Base-by-base conservation (phyloP, 2,888 invertebrate genomes). In the Scaptomyza cyrtandrae region DNA sequence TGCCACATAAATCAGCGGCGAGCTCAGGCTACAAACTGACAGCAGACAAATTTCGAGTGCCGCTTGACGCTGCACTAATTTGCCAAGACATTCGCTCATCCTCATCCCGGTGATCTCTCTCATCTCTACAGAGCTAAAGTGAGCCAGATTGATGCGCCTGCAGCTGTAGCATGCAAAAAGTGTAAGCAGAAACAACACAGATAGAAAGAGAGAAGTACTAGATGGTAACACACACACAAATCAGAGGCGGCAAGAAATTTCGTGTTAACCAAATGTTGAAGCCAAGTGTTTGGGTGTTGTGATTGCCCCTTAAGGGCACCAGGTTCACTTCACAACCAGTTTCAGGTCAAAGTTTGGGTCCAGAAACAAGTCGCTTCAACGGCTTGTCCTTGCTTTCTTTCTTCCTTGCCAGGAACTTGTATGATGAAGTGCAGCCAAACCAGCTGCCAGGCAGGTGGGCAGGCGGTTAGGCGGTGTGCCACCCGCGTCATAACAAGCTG, bases 1-100 rank as follows among this genome's bases (percentile, higher is more conserved):
- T 88, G 88, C 73, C 58, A 79, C 89, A 84, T 84, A 84, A 84
- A 84, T 84, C 83, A 84, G 82, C 59, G 79, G 66, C 45, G 71
- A 77, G 86, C 83, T 71, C 82, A 45, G 86, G 72, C 86, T 67
- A 78, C 86, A 89, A 83, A 75, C 83, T 84, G 83, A 84, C 83
- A 84, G 89, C 83, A 88, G 89, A 84, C 83, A 84, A 84, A 84
- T 84, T 84, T 88, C 61, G 70, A 64, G 62, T 69, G 80, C 84
- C 84, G 84, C 84, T 83, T 80, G 86, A 71, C 83, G 89, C 76
- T 84, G 83, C 89, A 87, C 89, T 84, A 84, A 84, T 84, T 84
- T 84, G 89, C 88, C 87, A 78, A 81, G 89, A 86, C 86, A 81
- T 89, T 83, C 88, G 88, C 88, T 80, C 77, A 80, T 60, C 71